phyloP scores from a whole-genome alignment of 2,113 vertebrate genomes.

The Apus apus region DNA sequence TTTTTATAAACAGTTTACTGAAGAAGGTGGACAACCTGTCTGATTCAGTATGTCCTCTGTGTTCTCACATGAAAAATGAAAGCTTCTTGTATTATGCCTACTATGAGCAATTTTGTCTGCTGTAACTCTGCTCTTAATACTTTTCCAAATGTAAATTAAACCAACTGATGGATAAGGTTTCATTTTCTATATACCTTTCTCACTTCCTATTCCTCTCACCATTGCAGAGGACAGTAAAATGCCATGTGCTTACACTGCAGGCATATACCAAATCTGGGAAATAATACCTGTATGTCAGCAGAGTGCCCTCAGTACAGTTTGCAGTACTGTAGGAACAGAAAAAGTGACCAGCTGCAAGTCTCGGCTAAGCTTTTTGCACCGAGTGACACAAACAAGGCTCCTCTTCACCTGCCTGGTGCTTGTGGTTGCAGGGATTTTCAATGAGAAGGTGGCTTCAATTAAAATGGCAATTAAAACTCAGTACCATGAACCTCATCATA shows the following conservation, averaged over 20 bases:
- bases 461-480: not conserved
- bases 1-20: conserved; percentile 7
- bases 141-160: conserved; percentile 34
- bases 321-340: not conserved
- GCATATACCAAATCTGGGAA: not conserved
- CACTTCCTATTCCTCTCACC: not conserved
- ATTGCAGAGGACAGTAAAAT: not conserved
- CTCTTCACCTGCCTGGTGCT: not conserved
- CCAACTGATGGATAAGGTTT: not conserved
- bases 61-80: not conserved
- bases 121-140: not conserved
- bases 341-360: not conserved
- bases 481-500: not conserved
- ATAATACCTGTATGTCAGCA: not conserved
- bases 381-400: not conserved
- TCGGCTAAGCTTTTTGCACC: not conserved
- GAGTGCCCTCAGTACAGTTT: not conserved
- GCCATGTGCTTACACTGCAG: not conserved
- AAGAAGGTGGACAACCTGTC: not conserved
- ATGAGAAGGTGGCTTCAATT: not conserved
- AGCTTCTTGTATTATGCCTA: not conserved
- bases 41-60: not conserved
- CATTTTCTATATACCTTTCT: not conserved
- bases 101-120: not conserved
- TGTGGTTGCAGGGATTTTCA: not conserved